These are phyloP conservation scores for Philopedon plagiatum DNA, from an alignment of 2,888 invertebrate genomes.

Conservation along the genomic window DNA sequence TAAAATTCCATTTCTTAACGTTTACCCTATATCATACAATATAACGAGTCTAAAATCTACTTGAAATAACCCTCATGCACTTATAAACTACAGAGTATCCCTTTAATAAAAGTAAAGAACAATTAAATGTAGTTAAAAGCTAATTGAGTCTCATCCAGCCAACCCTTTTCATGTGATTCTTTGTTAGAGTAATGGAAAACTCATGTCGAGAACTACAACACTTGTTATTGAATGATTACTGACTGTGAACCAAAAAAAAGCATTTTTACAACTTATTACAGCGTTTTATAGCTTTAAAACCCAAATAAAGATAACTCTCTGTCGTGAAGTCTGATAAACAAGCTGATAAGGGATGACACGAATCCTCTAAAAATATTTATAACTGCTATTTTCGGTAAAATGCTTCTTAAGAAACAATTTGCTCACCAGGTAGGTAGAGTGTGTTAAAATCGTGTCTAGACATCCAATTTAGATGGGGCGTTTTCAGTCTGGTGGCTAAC, in stretches of 20 bases:
- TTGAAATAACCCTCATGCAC: too few species aligned
- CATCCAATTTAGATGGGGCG: background rate
- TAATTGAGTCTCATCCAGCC: background rate
- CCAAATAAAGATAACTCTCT: background rate
- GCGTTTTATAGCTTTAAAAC: background rate
- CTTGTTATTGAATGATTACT: background rate
- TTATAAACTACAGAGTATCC: too few species aligned
- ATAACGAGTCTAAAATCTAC: too few species aligned
- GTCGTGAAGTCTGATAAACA: background rate
- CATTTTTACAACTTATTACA: background rate
- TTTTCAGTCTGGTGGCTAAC: conserved; percentile 3
- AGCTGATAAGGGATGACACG: conserved; percentile 8
- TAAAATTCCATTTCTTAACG: too few species aligned
- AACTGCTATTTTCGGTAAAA: conserved; percentile 11
- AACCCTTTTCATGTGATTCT: background rate
- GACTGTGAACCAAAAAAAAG: background rate
- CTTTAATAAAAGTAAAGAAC: too few species aligned
- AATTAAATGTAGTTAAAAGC: background rate
- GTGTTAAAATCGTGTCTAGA: conserved; percentile 5
- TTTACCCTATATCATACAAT: too few species aligned
- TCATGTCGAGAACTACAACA: background rate
- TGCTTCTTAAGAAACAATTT: background rate
- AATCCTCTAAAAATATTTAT: background rate
- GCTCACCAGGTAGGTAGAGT: background rate
- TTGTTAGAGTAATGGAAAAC: background rate